These are phyloP conservation scores for Gortyna flavago DNA, from an alignment of 2,888 invertebrate species.

Conservation along the genomic window DNA sequence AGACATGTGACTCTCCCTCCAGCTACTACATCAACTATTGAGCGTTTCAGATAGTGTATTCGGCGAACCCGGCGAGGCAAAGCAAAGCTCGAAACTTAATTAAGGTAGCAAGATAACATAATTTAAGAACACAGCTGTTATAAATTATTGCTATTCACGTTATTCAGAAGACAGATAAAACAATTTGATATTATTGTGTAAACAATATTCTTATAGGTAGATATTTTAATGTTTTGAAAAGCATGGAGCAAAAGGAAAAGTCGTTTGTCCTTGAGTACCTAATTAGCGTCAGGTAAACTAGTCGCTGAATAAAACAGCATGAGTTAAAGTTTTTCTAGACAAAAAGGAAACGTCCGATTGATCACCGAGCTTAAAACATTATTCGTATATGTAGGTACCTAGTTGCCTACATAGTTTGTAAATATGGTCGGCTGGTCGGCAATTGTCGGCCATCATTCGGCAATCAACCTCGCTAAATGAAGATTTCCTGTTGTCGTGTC, in stretches of 20 bases:
- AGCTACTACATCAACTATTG: constrained; percentile 1
- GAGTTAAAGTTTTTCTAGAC: constrained; percentile 37
- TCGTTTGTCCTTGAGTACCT: constrained; percentile 49
- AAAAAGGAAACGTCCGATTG: constrained; percentile 29
- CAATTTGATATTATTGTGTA: constrained; percentile 15
- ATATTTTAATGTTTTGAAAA: constrained; percentile 34
- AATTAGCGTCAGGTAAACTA: constrained; percentile 52
- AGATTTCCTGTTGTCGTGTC: constrained; percentile 76
- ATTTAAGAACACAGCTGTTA: constrained; percentile 18
- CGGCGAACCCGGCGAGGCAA: neutral
- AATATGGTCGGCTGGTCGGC: constrained; percentile 34
- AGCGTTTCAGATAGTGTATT: neutral
- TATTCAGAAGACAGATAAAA: constrained; percentile 23
- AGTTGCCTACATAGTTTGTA: constrained; percentile 36
- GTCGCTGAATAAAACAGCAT: constrained; percentile 29
- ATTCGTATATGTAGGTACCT: constrained; percentile 10
- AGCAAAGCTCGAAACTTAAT: constrained; percentile 24
- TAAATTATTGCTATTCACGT: constrained; percentile 24
- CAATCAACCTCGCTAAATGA: constrained; percentile 72
- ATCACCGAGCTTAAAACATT: constrained; percentile 43
- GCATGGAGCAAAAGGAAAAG: constrained; percentile 39
- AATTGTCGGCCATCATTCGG: constrained; percentile 63
- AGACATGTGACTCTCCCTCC: neutral
- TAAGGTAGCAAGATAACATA: constrained; percentile 16
- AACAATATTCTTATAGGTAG: constrained; percentile 23